Evolutionary conservation across 2,113 vertebrate species (phyloP), one percentile per base, ranked within the genome.

Genomic region (Saccopteryx bilineata): DNA sequence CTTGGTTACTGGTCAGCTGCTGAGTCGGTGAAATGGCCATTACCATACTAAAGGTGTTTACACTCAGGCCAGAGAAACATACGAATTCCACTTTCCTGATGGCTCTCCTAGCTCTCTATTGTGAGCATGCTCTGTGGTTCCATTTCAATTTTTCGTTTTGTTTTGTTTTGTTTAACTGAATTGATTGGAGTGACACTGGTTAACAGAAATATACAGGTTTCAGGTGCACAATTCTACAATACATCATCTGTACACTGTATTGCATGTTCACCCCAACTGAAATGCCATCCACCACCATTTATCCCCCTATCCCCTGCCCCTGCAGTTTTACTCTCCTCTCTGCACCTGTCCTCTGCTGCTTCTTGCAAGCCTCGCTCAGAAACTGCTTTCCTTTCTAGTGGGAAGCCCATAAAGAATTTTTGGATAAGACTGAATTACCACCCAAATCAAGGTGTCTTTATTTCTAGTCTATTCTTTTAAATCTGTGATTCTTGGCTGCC

Each of bases 381-480:
- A 60, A 88, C 23, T 39, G 46, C 33, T 84, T 88, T 89, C 56
- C 63, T n/a, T 76, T 69, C 17, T 39, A 46, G 1, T 18, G 60
- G 78, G 24, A 96, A 87, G 14, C 15, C n/a, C n/a, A 15, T n/a
- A 83, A 63, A 21, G 54, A 82, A 63, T 24, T 83, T 90, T 56
- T 24, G 9, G 11, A 33, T 66, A 81, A 54, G 5, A 63, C 65
- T 88, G 48, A 90, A 74, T 90, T 74, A 63, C 63, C 26, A 48
- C 61, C 56, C 58, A 28, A 83, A 89, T 66, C 69, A 90, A 31
- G 48, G 33, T 90, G 86, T 90, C 33, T 69, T 68, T 87, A 31
- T 50, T 89, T 91, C 54, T 80, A 52, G 33, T 66, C 12, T 15
- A 78, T 82, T 90, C 50, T 91, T 90, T 66, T 63, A 14, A 69